A percentile compares a stretch with the other conserved stretches of the same genome.
Conservation (phyloP, 2,113 vertebrate genomes). For the Pardalotus punctatus region DNA sequence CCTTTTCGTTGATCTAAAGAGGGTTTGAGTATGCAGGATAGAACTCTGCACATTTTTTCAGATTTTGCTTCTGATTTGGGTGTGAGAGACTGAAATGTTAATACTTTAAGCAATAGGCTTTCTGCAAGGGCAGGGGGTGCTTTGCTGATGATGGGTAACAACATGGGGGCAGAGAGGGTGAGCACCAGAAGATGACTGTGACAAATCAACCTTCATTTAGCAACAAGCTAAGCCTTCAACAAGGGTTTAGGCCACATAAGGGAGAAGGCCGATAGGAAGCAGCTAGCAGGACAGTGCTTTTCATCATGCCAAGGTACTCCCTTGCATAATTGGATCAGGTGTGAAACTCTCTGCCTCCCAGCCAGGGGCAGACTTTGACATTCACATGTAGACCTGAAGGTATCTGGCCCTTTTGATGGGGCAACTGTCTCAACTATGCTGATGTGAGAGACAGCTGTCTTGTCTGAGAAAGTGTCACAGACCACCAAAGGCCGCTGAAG, state of each 20-base stretch:
- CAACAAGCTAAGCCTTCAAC: neutral
- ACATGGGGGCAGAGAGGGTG: neutral
- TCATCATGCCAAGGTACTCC: neutral
- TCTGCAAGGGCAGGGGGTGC: neutral
- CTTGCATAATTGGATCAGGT: neutral
- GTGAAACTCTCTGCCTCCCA: fast-evolving
- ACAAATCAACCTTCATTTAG: neutral
- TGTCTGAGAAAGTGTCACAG: neutral
- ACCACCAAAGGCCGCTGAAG: neutral
- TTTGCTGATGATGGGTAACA: neutral
- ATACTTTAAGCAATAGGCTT: neutral
- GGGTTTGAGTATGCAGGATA: neutral
- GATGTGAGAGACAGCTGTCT: neutral
- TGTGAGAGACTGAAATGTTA: neutral
- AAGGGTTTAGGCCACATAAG: neutral
- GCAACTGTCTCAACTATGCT: neutral
- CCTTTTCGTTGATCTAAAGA: neutral
- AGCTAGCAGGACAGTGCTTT: neutral
- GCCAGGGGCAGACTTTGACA: too few species aligned
- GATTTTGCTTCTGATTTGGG: neutral
- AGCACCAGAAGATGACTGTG: neutral
- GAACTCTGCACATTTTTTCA: neutral
- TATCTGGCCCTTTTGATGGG: neutral
- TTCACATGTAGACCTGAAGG: fast-evolving
- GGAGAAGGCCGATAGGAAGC: neutral